phyloP scores from a whole-genome alignment of 1,140 invertebrate species.

The Lepidurus packardi region DNA sequence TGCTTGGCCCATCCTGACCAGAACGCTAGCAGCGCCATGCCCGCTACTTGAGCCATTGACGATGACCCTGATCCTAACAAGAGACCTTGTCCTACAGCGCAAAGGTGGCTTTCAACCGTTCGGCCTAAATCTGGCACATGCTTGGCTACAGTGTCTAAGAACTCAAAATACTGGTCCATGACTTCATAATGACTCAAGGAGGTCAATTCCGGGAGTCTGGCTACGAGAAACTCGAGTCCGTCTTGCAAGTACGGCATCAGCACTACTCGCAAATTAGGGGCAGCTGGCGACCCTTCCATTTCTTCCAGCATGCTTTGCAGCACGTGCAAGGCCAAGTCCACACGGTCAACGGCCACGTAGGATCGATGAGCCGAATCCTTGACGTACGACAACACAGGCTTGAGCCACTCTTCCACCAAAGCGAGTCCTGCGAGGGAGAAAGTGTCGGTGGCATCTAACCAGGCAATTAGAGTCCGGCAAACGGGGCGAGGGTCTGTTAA shows the following conservation, averaged over 20 bases:
- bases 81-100: background rate
- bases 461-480: background rate
- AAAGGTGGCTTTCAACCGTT: background rate
- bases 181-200: background rate
- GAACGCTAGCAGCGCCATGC: background rate
- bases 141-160: background rate
- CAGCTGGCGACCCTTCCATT: background rate
- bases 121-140: background rate
- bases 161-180: background rate
- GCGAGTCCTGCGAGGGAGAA: background rate
- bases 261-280: background rate
- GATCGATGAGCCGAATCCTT: background rate
- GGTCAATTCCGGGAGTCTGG: background rate
- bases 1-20: background rate
- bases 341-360: background rate
- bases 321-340: background rate
- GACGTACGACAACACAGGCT: background rate
- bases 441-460: background rate
- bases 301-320: background rate
- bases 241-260: background rate
- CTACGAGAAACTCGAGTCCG: background rate
- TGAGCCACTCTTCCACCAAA: constrained; percentile 14
- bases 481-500: background rate
- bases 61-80: background rate
- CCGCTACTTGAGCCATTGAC: background rate